Evolutionary conservation across 2,797 vertebrate species (phyloP).

Genomic region (Champsocephalus esox): DNA sequence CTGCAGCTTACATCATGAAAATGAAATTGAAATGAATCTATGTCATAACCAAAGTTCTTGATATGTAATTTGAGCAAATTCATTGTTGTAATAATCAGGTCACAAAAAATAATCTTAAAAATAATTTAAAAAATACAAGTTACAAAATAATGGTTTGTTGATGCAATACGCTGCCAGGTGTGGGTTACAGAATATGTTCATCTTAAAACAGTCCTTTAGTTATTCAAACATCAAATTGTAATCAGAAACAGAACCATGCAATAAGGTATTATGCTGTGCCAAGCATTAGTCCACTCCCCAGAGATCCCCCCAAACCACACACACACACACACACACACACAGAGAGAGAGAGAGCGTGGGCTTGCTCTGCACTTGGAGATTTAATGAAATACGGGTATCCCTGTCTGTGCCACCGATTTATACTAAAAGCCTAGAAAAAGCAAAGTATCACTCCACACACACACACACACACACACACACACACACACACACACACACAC

Average conservation of each 20-base stretch:
- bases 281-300: not conserved
- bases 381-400: constrained; percentile 72
- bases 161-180: too few relatives aligned
- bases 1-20: too few relatives aligned
- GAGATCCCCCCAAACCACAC: too few relatives aligned
- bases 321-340: not conserved
- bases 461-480: too few relatives aligned
- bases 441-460: not conserved
- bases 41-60: too few relatives aligned
- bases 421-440: constrained; percentile 38
- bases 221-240: not conserved
- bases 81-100: too few relatives aligned
- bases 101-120: too few relatives aligned
- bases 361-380: constrained; percentile 40
- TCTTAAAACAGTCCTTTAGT: not conserved
- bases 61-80: too few relatives aligned
- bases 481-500: too few relatives aligned
- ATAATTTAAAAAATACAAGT: too few relatives aligned
- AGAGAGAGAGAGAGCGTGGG: constrained; percentile 46
- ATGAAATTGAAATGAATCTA: too few relatives aligned
- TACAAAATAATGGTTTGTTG: too few relatives aligned
- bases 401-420: constrained; percentile 66
- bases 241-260: not conserved
- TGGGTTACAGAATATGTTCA: not conserved
- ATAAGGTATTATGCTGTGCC: not conserved